Conservation (phyloP, 2,888 invertebrate genomes). For the Merodon equestris region DNA sequence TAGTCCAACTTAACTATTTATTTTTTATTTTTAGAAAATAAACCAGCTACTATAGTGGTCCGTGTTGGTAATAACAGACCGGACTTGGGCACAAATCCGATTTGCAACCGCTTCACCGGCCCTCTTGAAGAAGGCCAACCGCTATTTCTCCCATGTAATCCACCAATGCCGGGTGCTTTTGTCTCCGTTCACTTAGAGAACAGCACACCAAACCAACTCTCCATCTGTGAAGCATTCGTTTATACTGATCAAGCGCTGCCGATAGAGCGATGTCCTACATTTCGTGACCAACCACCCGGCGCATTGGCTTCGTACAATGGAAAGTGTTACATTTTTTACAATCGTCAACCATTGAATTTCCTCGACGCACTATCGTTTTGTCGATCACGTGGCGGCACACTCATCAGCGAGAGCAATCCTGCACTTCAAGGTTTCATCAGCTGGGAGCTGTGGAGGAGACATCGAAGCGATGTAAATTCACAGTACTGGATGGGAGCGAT, state of each 20-base stretch:
- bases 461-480: conserved; percentile 93
- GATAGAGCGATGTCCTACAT: conserved; percentile 94
- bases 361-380: conserved; percentile 90
- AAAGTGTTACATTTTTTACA: conserved; percentile 96
- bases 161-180: conserved; percentile 96
- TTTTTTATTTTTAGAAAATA: conserved; percentile 82
- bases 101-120: conserved; percentile 94
- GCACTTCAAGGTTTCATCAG: conserved; percentile 96
- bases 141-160: conserved; percentile 94
- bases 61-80: conserved; percentile 95
- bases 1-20: too few relatives aligned
- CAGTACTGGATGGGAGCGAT: conserved; percentile 97
- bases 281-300: conserved; percentile 94
- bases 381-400: conserved; percentile 88
- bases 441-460: conserved; percentile 95
- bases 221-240: conserved; percentile 95
- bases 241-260: conserved; percentile 95
- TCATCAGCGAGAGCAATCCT: conserved; percentile 95
- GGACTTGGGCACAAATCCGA: conserved; percentile 93
- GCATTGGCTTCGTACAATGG: conserved; percentile 96
- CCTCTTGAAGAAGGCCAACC: conserved; percentile 93
- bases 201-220: conserved; percentile 86
- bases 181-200: conserved; percentile 94
- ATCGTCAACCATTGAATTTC: conserved; percentile 89
- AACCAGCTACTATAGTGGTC: conserved; percentile 91